phyloP scores from a whole-genome alignment of 2,113 vertebrate genomes.

The Lichenostomus cassidix region DNA sequence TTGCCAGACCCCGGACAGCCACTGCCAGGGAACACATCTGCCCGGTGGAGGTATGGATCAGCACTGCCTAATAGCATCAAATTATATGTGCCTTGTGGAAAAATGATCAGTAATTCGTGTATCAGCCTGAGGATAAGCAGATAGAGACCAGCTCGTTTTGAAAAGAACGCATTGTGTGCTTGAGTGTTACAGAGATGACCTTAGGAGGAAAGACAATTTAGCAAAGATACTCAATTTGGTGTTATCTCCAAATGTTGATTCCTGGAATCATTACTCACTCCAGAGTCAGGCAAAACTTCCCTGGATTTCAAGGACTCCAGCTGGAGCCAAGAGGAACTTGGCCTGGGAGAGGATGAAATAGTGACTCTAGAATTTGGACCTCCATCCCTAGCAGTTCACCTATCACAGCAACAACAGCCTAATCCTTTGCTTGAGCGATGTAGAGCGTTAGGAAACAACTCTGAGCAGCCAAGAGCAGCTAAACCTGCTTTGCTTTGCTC shows the following conservation, averaged over 20 bases:
- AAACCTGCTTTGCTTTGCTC: conserved; percentile 15
- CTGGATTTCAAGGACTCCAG: conserved; percentile 39
- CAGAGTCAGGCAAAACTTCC: conserved; percentile 43
- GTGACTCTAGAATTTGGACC: conserved; percentile 28
- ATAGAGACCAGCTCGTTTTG: background rate
- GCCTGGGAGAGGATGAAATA: conserved; percentile 33
- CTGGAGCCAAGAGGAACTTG: conserved; percentile 53
- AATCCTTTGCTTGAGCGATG: background rate
- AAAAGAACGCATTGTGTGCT: background rate
- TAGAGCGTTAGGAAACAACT: background rate
- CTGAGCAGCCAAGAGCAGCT: background rate
- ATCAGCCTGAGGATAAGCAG: background rate
- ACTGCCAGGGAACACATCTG: conserved; percentile 38
- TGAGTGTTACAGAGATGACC: background rate
- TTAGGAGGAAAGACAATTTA: conserved; percentile 49
- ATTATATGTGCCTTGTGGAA: conserved; percentile 8
- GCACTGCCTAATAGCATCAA: conserved; percentile 33
- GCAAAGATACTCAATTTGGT: conserved; percentile 14
- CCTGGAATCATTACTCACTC: conserved; percentile 61
- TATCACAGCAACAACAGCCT: background rate
- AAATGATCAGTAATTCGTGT: background rate
- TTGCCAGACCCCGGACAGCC: conserved; percentile 61
- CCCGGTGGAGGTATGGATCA: background rate
- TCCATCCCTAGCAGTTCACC: conserved; percentile 1
- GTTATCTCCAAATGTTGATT: conserved; percentile 54